A percentile compares a stretch with the other conserved stretches of the same genome.
Conservation (phyloP, 2,888 invertebrate genomes). For the Sphaeridia pumilis region DNA sequence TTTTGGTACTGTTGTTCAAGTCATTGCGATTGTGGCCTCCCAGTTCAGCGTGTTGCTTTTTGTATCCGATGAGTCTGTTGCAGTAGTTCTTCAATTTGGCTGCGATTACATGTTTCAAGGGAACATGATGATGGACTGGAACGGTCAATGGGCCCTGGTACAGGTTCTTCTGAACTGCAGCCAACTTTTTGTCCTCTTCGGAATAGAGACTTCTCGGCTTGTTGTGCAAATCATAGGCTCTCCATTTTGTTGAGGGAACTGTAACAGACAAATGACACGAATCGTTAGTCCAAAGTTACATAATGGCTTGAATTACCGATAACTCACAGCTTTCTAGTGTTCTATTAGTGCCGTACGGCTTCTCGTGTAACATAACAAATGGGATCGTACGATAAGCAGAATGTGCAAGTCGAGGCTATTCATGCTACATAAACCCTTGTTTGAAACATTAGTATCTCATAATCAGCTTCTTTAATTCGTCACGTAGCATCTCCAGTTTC, state of each 20-base stretch:
- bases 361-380: too few species aligned
- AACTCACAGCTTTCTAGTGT: too few species aligned
- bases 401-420: too few species aligned
- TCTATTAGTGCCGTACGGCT: too few species aligned
- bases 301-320: too few species aligned
- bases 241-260: slow-evolving; percentile 7
- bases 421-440: too few species aligned
- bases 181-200: slow-evolving; percentile 5
- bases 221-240: slow-evolving; percentile 11
- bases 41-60: background rate
- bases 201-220: slow-evolving; percentile 7
- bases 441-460: too few species aligned
- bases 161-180: background rate
- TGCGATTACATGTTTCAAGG: slow-evolving; percentile 7
- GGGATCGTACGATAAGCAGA: too few species aligned
- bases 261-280: background rate
- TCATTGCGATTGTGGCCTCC: background rate
- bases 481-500: too few species aligned
- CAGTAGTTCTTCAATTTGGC: slow-evolving; percentile 6
- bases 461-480: too few species aligned
- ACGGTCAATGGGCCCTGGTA: background rate
- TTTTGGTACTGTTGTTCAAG: too few species aligned
- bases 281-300: background rate
- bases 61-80: background rate
- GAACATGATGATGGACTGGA: slow-evolving; percentile 1